Evolutionary conservation across 1,140 invertebrate species (phyloP).

Genomic region (Hyphantria cunea): DNA sequence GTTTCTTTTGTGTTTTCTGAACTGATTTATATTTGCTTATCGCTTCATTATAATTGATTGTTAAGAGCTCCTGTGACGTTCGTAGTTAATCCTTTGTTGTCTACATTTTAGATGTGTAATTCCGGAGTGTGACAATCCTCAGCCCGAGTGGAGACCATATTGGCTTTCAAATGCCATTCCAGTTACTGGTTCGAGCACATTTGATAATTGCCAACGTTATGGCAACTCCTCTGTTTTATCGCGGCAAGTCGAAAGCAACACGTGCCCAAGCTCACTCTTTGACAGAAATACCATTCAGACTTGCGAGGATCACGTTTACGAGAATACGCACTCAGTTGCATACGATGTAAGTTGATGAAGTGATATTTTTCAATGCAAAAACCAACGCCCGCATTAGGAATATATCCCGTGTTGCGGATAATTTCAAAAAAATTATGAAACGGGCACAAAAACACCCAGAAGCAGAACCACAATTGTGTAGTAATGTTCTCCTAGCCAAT

Average conservation of each 20-base stretch:
- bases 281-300: constrained; percentile 29
- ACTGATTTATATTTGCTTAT: no score
- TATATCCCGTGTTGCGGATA: no score
- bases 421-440: no score
- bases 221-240: constrained; percentile 1
- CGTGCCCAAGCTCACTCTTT: constrained; percentile 30
- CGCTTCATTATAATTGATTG: no score
- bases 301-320: constrained; percentile 38
- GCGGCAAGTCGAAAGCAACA: constrained; percentile 26
- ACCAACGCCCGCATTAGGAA: no score
- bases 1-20: no score
- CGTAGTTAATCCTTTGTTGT: no score
- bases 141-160: constrained; percentile 61
- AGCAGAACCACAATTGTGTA: no score
- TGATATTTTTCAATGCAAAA: no score
- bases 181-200: constrained; percentile 5
- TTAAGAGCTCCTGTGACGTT: no score
- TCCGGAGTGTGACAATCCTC: constrained; percentile 81
- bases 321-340: constrained; percentile 37
- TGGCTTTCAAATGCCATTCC: constrained; percentile 83
- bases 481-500: no score
- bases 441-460: no score
- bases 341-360: constrained; percentile 39
- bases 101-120: constrained; percentile 82
- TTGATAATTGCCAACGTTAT: constrained; percentile 45